phyloP scores from a whole-genome alignment of 2,888 invertebrate genomes.

The Leptura quadrifasciata region DNA sequence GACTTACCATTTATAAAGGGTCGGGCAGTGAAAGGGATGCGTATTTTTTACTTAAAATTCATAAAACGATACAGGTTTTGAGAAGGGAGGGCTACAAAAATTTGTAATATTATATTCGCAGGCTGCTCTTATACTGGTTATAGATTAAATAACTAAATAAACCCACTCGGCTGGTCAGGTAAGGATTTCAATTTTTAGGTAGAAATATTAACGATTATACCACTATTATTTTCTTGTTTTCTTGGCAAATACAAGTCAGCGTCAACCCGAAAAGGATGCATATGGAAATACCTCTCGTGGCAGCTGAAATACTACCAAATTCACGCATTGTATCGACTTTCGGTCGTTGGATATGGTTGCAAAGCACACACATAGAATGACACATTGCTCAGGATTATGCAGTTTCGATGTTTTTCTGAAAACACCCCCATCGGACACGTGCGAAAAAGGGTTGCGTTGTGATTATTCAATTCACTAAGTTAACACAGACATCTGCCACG shows the following conservation, averaged over 20 bases:
- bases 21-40: constrained; percentile 40
- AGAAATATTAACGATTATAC: background rate
- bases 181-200: constrained; percentile 38
- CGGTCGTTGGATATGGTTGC: constrained; percentile 57
- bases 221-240: constrained; percentile 22
- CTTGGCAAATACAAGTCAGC: background rate
- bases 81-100: constrained; percentile 48
- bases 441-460: constrained; percentile 52
- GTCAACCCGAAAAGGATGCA: background rate
- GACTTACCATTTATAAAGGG: constrained; percentile 50
- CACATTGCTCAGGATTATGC: constrained; percentile 64
- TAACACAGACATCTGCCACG: constrained; percentile 48
- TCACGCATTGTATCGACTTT: constrained; percentile 49
- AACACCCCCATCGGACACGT: constrained; percentile 45
- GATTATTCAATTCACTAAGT: constrained; percentile 48
- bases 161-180: constrained; percentile 47
- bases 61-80: constrained; percentile 42
- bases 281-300: constrained; percentile 43
- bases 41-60: constrained; percentile 53
- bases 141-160: constrained; percentile 41
- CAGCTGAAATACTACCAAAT: constrained; percentile 50
- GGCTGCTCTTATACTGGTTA: constrained; percentile 45
- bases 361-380: constrained; percentile 51
- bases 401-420: constrained; percentile 60
- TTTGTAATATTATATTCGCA: constrained; percentile 46